Evolutionary conservation across 2,888 invertebrate genomes (phyloP).

Genomic region (Perdita meconis): DNA sequence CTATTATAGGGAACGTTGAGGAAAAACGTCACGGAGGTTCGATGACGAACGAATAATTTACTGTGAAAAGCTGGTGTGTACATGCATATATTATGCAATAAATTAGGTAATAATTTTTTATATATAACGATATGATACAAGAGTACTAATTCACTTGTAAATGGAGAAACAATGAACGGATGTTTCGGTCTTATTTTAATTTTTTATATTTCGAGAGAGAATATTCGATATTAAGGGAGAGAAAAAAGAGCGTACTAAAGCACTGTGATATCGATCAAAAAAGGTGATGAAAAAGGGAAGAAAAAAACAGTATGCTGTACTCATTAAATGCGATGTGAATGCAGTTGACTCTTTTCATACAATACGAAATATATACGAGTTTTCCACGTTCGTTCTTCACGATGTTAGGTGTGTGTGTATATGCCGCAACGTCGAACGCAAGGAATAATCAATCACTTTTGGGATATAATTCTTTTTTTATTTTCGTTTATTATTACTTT

Average conservation of each 20-base stretch:
- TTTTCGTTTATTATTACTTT: constrained; percentile 14
- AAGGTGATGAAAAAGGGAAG: constrained; percentile 11
- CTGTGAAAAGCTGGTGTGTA: constrained; percentile 35
- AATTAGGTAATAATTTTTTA: constrained; percentile 63
- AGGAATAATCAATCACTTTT: constrained; percentile 16
- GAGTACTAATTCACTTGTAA: constrained; percentile 35
- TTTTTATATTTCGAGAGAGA: constrained; percentile 31
- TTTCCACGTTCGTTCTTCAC: constrained; percentile 41
- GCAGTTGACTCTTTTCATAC: constrained; percentile 37
- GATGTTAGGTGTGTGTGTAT: constrained; percentile 4
- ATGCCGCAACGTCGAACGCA: not conserved
- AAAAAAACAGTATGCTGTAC: constrained; percentile 12
- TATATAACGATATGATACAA: constrained; percentile 45
- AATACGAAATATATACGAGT: constrained; percentile 18
- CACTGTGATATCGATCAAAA: constrained; percentile 64
- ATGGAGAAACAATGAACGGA: constrained; percentile 29
- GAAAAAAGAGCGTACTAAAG: constrained; percentile 56
- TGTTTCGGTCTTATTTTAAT: constrained; percentile 41
- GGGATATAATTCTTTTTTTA: not conserved
- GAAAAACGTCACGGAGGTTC: constrained; percentile 5
- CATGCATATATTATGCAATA: constrained; percentile 61
- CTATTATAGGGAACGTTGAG: not conserved
- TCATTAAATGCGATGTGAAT: constrained; percentile 23
- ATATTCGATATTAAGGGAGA: constrained; percentile 50
- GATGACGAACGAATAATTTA: constrained; percentile 17